phyloP scores from a whole-genome alignment of 2,113 vertebrate genomes.

The Alosa alosa region DNA sequence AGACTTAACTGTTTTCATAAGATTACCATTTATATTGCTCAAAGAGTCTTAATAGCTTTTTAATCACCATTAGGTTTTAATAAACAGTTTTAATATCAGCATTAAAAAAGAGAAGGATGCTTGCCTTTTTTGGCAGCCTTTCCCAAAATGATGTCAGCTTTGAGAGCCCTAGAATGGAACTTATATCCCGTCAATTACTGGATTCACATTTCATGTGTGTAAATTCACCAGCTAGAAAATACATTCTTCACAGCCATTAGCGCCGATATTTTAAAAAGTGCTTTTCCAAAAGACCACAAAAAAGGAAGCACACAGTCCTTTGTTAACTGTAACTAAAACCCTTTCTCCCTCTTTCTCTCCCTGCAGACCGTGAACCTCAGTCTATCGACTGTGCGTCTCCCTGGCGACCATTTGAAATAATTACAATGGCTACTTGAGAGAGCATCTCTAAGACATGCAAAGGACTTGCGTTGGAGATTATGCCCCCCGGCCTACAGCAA shows the following conservation, averaged over 20 bases:
- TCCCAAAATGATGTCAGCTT: not conserved
- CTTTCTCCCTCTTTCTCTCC: slow-evolving; percentile 36
- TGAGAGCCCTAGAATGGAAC: slow-evolving; percentile 5
- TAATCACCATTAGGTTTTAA: slow-evolving; percentile 20
- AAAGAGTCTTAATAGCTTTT: slow-evolving; percentile 17
- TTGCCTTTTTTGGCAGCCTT: slow-evolving; percentile 13
- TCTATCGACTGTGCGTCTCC: slow-evolving; percentile 38
- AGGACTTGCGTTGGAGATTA: slow-evolving; percentile 35
- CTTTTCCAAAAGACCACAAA: not conserved
- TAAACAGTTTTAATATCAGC: slow-evolving; percentile 8
- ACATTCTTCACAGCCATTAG: slow-evolving; percentile 10
- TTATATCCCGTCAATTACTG: not conserved
- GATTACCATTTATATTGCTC: not conserved
- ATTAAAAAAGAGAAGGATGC: not conserved
- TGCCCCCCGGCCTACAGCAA: slow-evolving; percentile 35
- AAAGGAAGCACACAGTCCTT: slow-evolving; percentile 9
- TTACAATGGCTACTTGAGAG: slow-evolving; percentile 47
- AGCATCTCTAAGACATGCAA: slow-evolving; percentile 47
- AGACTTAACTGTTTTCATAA: slow-evolving; percentile 15
- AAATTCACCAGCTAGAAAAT: not conserved
- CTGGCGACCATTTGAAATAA: slow-evolving; percentile 49
- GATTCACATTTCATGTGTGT: not conserved
- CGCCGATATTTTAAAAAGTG: not conserved
- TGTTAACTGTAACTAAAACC: slow-evolving; percentile 24
- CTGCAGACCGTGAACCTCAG: slow-evolving; percentile 25